Conservation (phyloP, 1,140 invertebrate genomes). For the Drosophila nikananu region DNA sequence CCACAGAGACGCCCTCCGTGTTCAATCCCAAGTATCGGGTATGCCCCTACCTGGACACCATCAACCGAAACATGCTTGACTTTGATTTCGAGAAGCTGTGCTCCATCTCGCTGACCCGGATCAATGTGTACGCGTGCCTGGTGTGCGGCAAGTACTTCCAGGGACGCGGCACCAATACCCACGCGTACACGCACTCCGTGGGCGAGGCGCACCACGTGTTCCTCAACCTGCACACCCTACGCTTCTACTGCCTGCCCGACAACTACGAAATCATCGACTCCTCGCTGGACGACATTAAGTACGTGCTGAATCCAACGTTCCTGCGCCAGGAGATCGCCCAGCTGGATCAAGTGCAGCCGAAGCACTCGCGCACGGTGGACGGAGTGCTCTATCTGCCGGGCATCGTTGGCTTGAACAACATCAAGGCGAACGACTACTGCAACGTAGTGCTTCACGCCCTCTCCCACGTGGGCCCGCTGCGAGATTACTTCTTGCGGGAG, state of each 20-base stretch:
- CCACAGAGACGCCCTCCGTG: conserved; percentile 76
- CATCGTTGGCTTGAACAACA: conserved; percentile 99
- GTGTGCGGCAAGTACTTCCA: conserved; percentile 99
- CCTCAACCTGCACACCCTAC: conserved; percentile 97
- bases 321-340: conserved; percentile 90
- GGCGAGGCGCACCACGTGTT: conserved; percentile 99
- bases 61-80: conserved; percentile 98
- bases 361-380: conserved; percentile 97
- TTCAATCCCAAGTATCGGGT: conserved; percentile 84
- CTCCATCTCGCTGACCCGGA: conserved; percentile 98
- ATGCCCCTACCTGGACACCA: conserved; percentile 98
- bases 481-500: conserved; percentile 98
- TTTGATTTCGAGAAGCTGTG: conserved; percentile 99
- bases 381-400: conserved; percentile 97
- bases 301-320: conserved; percentile 99
- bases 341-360: conserved; percentile 92
- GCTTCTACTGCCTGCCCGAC: conserved; percentile 99
- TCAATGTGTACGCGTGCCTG: conserved; percentile 99
- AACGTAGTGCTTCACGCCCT: conserved; percentile 99
- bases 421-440: conserved; percentile 99
- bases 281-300: conserved; percentile 99
- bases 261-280: conserved; percentile 99
- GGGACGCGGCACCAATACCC: conserved; percentile 98
- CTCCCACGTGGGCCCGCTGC: conserved; percentile 96
- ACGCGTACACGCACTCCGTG: conserved; percentile 99